Percentiles rank a stretch among this genome's conserved stretches.
These are phyloP conservation scores for Marronus borbonicus DNA, from an alignment of 2,888 invertebrate species.

Conservation along the genomic window DNA sequence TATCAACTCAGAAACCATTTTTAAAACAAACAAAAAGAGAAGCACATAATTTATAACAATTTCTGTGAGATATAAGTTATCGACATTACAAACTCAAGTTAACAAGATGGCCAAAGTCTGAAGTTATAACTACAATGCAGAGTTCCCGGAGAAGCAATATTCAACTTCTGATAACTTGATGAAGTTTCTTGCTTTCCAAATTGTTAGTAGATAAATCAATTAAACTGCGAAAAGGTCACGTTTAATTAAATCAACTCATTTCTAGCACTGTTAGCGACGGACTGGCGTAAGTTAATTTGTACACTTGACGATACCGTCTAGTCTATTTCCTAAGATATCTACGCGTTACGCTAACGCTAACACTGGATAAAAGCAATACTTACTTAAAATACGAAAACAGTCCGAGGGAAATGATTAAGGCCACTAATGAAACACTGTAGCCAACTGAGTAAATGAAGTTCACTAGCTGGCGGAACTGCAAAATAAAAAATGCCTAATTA, in stretches of 20 bases:
- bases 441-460: constrained; percentile 88
- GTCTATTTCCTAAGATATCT: no score
- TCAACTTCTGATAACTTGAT: background rate
- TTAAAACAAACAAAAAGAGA: no score
- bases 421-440: constrained; percentile 89
- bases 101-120: background rate
- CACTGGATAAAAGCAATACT: constrained; percentile 67
- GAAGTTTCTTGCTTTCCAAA: background rate
- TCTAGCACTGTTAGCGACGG: no score
- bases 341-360: background rate
- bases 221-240: no score
- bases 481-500: constrained; percentile 56
- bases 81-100: background rate
- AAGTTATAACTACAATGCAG: background rate
- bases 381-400: constrained; percentile 92
- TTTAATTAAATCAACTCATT: no score
- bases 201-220: background rate
- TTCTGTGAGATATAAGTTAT: no score
- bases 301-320: no score
- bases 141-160: background rate
- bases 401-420: constrained; percentile 85
- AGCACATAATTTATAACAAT: no score
- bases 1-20: no score
- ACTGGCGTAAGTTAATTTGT: no score
- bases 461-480: constrained; percentile 81